phyloP scores from a whole-genome alignment of 2,888 invertebrate genomes.

The Drosophila aldrichi region DNA sequence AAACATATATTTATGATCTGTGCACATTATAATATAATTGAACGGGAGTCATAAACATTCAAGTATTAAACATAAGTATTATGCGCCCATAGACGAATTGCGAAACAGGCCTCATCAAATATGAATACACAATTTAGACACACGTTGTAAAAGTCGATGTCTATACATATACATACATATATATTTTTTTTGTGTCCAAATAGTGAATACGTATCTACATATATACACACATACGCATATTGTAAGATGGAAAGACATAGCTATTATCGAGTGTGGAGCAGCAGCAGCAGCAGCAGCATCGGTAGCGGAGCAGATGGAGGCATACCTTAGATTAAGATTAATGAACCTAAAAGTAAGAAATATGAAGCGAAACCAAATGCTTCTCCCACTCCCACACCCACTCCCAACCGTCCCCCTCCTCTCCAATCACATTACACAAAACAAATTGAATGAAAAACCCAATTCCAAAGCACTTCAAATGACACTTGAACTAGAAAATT shows the following conservation, averaged over 20 bases:
- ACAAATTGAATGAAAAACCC: constrained; percentile 3
- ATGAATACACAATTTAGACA: constrained; percentile 38
- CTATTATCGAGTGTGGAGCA: constrained; percentile 24
- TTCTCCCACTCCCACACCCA: neutral
- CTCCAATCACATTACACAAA: neutral
- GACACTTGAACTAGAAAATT: constrained; percentile 43
- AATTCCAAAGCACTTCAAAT: constrained; percentile 32
- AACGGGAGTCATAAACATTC: constrained; percentile 25
- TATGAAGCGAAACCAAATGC: constrained; percentile 15
- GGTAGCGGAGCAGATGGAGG: constrained; percentile 28
- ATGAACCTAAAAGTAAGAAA: constrained; percentile 27
- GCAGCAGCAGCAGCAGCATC: constrained; percentile 33
- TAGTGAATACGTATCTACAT: constrained; percentile 31
- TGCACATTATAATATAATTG: constrained; percentile 38
- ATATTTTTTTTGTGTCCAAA: constrained; percentile 38
- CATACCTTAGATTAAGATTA: constrained; percentile 61
- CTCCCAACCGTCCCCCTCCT: neutral
- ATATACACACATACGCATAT: constrained; percentile 26
- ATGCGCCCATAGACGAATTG: constrained; percentile 14
- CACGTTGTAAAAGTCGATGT: constrained; percentile 24
- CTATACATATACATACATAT: constrained; percentile 7
- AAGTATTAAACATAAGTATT: constrained; percentile 52
- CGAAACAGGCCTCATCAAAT: constrained; percentile 46
- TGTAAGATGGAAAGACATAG: constrained; percentile 29
- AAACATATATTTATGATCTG: constrained; percentile 28